Conservation (phyloP, 1,140 invertebrate species). For the Drosophila suzukii region DNA sequence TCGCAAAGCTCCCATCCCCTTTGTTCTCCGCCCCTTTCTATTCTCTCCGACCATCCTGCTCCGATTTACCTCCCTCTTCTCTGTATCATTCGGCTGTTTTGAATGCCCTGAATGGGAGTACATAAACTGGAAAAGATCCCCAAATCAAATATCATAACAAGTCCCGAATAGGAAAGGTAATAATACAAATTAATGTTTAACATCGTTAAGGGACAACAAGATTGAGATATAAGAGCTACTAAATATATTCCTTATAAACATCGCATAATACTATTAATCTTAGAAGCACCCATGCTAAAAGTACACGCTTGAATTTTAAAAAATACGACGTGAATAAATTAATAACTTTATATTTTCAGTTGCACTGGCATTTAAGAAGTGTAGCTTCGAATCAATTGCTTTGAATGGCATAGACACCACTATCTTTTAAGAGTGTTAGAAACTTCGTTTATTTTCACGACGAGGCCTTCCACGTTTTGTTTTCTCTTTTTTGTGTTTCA, state of each 20-base stretch:
- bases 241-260: no score
- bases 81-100: constrained; percentile 19
- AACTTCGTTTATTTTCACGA: constrained; percentile 14
- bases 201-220: neutral
- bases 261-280: no score
- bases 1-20: constrained; percentile 10
- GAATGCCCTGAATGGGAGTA: constrained; percentile 3
- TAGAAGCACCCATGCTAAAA: no score
- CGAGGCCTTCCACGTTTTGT: constrained; percentile 8
- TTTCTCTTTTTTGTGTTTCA: constrained; percentile 46
- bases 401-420: no score
- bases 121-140: neutral
- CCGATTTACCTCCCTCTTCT: neutral
- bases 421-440: constrained; percentile 9
- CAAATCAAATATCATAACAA: neutral
- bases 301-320: no score
- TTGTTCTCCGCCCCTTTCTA: constrained; percentile 8
- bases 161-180: neutral
- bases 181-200: neutral
- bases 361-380: no score
- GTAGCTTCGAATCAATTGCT: neutral
- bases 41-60: neutral
- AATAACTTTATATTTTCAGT: no score
- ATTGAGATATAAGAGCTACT: no score
- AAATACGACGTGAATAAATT: no score